These are phyloP conservation scores for Aleiodes testaceus DNA, from an alignment of 2,888 invertebrate species.

Conservation along the genomic window DNA sequence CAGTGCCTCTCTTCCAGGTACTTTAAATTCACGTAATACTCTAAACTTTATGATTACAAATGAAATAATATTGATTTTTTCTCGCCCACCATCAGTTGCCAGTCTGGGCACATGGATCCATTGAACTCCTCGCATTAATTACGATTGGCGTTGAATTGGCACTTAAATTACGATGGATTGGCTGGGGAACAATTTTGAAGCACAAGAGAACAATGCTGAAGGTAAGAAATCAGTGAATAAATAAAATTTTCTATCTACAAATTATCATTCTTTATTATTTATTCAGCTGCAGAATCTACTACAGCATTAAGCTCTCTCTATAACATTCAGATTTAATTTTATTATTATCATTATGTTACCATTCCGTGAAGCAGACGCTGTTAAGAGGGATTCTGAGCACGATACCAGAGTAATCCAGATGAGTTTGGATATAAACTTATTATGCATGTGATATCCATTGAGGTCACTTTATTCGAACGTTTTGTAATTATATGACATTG, in stretches of 20 bases:
- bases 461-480: slow-evolving; percentile 43
- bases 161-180: slow-evolving; percentile 89
- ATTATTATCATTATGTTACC: too few relatives aligned
- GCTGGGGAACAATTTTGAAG: slow-evolving; percentile 85
- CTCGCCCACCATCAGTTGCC: slow-evolving; percentile 75
- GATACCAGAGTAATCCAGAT: slow-evolving; percentile 52
- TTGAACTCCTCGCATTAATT: slow-evolving; percentile 85
- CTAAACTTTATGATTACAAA: neutral
- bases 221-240: slow-evolving; percentile 73
- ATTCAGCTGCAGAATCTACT: too few relatives aligned
- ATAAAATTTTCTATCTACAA: neutral
- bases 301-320: neutral
- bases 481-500: slow-evolving; percentile 20
- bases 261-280: too few relatives aligned
- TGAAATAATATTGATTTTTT: slow-evolving; percentile 6
- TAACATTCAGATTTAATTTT: neutral
- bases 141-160: slow-evolving; percentile 86
- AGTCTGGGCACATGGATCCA: slow-evolving; percentile 85
- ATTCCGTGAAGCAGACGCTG: slow-evolving; percentile 2
- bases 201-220: slow-evolving; percentile 91
- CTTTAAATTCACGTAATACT: slow-evolving; percentile 46
- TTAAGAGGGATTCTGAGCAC: slow-evolving; percentile 46
- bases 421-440: slow-evolving; percentile 45
- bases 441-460: slow-evolving; percentile 25
- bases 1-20: slow-evolving; percentile 82